Evolutionary conservation across 1,140 invertebrate species (phyloP), one percentile per base, ranked within the genome.

Genomic region (Apis mellifera): DNA sequence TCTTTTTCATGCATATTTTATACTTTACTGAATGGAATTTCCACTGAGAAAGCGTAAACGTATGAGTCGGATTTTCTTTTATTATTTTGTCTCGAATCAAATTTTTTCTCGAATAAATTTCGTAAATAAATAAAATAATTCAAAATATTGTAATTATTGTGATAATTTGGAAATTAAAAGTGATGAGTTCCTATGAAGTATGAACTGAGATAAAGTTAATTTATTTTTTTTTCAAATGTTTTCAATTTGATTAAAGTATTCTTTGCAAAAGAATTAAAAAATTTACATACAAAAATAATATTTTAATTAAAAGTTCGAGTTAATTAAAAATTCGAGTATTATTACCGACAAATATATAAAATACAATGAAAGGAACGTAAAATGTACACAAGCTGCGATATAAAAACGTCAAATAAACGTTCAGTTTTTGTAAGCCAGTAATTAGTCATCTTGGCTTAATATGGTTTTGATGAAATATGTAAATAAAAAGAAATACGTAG

Each of bases 31-130:
- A 32, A 76, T 65, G 42, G 59, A 15, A 52, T 66, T 65, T 7
- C 60, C 71, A 60, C 60, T 50, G 74, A 78, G 54, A 12, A 23
- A 19, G n/a, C 17, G 52, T 48, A 65, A 68, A 68, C 64, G 55
- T 52, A 64, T 64, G 19, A 77, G 26, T 19, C 2, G 23, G 7
- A 65, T 76, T 65, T 23, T 76, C n/a, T 17, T 32, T 19, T 19
- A 32, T 26, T 9, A n/a, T 48, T 75, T 64, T 48, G 60, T 54
- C 60, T 54, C 60, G 74, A 26, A 76, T 54, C 48, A 19, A 65
- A 76, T 76, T 76, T 19, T 12, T 65, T 65, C 11, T 17, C 17
- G 1, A 66, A 42, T n/a, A 23, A 48, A 48, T 60, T 60, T 74
- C 9, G 9, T 21, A 5, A 17, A 60, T 73, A 57, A 21, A 32